Conservation (phyloP, 1,140 invertebrate genomes). For the Littorina saxatilis region DNA sequence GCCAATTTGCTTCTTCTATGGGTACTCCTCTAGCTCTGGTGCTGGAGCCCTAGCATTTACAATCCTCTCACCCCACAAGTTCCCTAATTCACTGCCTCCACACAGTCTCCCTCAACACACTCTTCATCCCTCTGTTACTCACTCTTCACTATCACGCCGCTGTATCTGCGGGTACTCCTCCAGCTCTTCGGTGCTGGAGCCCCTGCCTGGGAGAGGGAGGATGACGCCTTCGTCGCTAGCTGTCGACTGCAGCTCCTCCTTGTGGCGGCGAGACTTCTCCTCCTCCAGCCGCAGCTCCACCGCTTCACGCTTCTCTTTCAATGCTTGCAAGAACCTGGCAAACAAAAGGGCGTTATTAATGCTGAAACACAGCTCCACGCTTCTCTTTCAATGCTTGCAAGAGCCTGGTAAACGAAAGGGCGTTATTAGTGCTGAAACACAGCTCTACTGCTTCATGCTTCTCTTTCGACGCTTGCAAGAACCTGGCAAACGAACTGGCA, state of each 20-base stretch:
- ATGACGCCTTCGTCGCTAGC: slow-evolving; percentile 78
- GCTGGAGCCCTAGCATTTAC: too few relatives aligned
- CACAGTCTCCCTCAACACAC: too few relatives aligned
- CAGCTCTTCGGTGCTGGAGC: slow-evolving; percentile 80
- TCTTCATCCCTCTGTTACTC: too few relatives aligned
- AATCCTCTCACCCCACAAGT: too few relatives aligned
- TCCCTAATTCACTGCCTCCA: too few relatives aligned
- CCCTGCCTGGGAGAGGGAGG: slow-evolving; percentile 75
- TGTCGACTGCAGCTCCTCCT: slow-evolving; percentile 67
- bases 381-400: background rate
- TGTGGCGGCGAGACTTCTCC: slow-evolving; percentile 36
- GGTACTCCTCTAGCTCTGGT: too few relatives aligned
- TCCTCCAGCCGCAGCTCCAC: slow-evolving; percentile 23
- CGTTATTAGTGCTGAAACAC: too few relatives aligned
- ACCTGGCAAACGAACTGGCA: too few relatives aligned
- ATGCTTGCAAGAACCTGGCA: slow-evolving; percentile 6
- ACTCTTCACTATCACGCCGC: slow-evolving; percentile 75
- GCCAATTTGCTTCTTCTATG: too few relatives aligned
- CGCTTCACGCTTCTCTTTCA: slow-evolving; percentile 3
- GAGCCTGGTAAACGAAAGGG: slow-evolving; percentile 24
- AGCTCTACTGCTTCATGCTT: background rate
- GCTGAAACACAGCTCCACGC: background rate
- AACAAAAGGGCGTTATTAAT: too few relatives aligned
- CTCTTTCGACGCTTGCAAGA: background rate
- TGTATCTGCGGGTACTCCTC: slow-evolving; percentile 65